Conservation (phyloP, 1,140 invertebrate genomes). For the Lasioglossum albipes region DNA sequence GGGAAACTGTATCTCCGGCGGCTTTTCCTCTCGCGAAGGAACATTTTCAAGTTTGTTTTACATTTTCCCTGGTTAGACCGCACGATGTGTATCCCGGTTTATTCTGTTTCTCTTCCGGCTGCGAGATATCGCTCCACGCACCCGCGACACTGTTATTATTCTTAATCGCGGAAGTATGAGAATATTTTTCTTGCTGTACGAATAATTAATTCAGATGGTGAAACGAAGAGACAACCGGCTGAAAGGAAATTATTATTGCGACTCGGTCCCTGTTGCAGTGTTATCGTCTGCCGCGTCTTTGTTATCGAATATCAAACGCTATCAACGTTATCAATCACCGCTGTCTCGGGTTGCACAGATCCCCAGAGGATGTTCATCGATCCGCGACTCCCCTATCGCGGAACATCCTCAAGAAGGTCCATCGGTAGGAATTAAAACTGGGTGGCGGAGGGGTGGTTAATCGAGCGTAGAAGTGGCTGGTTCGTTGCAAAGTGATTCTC, state of each 20-base stretch:
- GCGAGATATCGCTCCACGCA: neutral
- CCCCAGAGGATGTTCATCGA: slow-evolving; percentile 8
- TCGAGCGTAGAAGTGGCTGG: slow-evolving; percentile 45
- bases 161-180: too few relatives aligned
- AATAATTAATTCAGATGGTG: too few relatives aligned
- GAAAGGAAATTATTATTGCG: too few relatives aligned
- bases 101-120: neutral
- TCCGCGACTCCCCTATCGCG: neutral
- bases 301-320: neutral
- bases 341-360: slow-evolving; percentile 18
- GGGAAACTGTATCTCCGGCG: neutral
- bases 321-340: slow-evolving; percentile 36
- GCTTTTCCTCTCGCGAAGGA: neutral
- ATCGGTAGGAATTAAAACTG: slow-evolving; percentile 41
- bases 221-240: too few relatives aligned
- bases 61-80: neutral
- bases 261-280: too few relatives aligned
- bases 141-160: too few relatives aligned
- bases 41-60: neutral
- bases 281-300: too few relatives aligned
- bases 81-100: neutral
- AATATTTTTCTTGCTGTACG: too few relatives aligned
- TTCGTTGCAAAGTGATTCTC: slow-evolving; percentile 57
- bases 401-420: slow-evolving; percentile 32
- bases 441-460: slow-evolving; percentile 26